phyloP scores from a whole-genome alignment of 2,888 invertebrate species.

The Myopa testacea region DNA sequence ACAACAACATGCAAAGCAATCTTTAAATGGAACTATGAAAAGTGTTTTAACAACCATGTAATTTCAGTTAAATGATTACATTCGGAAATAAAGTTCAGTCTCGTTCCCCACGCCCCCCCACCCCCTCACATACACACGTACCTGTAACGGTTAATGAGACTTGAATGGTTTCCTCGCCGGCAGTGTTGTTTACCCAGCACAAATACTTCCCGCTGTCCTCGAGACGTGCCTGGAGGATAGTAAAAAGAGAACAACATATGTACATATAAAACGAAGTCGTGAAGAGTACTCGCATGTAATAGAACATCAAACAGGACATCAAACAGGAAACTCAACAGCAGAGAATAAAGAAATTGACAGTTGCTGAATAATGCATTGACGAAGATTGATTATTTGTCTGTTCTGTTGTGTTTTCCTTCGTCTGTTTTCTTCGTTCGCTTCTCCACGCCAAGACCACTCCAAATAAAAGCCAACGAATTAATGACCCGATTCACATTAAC shows the following conservation, averaged over 20 bases:
- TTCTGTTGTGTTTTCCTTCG: too few species aligned
- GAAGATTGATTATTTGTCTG: not conserved
- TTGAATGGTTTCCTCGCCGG: conserved; percentile 84
- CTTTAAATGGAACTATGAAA: not conserved
- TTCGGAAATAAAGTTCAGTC: not conserved
- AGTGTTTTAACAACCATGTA: not conserved
- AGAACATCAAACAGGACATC: too few species aligned
- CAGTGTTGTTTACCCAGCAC: conserved; percentile 91
- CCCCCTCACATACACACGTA: conserved; percentile 60
- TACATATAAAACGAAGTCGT: not conserved
- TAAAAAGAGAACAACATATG: conserved; percentile 1
- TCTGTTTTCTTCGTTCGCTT: not conserved
- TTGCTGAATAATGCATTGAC: not conserved
- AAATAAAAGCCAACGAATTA: too few species aligned
- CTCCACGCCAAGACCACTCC: not conserved
- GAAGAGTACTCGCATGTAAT: conserved; percentile 27
- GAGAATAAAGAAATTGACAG: conserved; percentile 9
- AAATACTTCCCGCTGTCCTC: conserved; percentile 89
- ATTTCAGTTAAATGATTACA: not conserved
- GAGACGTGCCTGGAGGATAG: conserved; percentile 69
- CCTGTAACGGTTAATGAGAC: conserved; percentile 83
- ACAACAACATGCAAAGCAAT: too few species aligned
- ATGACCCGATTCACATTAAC: not conserved
- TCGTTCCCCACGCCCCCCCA: not conserved
- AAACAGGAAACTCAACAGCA: not conserved